Evolutionary conservation across 2,113 vertebrate genomes (phyloP).

Genomic region (Noturus placidus): DNA sequence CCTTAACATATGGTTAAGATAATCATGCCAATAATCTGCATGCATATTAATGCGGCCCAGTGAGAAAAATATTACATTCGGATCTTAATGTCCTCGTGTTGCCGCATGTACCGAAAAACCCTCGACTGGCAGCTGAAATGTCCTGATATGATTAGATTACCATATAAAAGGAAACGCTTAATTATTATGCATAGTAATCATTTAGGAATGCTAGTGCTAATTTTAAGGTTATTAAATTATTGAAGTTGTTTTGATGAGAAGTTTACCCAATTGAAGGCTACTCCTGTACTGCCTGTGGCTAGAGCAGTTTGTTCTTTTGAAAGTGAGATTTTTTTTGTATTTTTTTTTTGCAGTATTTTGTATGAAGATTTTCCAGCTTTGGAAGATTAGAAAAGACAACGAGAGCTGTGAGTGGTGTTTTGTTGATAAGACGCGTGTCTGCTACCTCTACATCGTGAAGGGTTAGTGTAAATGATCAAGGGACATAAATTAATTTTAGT

Average conservation of each 20-base stretch:
- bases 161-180: neutral
- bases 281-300: neutral
- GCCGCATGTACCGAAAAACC: neutral
- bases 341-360: neutral
- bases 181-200: conserved; percentile 3
- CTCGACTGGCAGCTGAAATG: conserved; percentile 5
- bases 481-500: conserved; percentile 59
- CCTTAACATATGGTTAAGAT: conserved; percentile 60
- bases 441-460: conserved; percentile 64
- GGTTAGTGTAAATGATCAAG: conserved; percentile 68
- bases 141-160: conserved; percentile 14
- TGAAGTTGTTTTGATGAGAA: conserved; percentile 44
- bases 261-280: neutral
- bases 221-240: conserved; percentile 38
- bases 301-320: neutral
- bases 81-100: conserved; percentile 7
- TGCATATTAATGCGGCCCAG: conserved; percentile 48
- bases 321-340: neutral
- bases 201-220: neutral
- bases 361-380: neutral
- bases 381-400: conserved; percentile 8
- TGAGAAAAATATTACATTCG: neutral
- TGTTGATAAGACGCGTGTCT: conserved; percentile 60
- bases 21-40: conserved; percentile 51
- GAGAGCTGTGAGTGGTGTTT: neutral